Percentiles rank a stretch among this genome's conserved stretches.
Conservation (phyloP, 1,140 invertebrate species). For the Melanaphis sacchari region DNA sequence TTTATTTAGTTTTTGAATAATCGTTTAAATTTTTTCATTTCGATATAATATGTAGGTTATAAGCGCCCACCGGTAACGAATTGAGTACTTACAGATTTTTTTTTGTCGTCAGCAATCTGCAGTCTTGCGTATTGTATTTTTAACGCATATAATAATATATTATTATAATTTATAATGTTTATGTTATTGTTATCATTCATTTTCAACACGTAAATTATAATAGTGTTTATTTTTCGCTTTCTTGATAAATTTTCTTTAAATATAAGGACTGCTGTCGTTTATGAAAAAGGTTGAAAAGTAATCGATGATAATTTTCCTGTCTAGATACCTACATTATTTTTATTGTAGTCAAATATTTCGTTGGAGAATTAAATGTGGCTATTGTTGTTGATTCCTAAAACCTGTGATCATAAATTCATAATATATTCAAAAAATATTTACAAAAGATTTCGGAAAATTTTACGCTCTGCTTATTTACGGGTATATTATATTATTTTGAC, state of each 20-base stretch:
- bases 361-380: not conserved
- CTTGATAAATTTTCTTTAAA: not conserved
- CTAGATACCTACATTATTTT: not conserved
- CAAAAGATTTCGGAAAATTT: not conserved
- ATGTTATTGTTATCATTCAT: not conserved
- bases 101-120: not conserved
- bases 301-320: not conserved
- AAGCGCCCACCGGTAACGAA: not conserved
- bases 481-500: not conserved
- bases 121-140: not conserved
- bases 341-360: not conserved
- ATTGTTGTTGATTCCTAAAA: not conserved
- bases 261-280: not conserved
- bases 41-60: not conserved
- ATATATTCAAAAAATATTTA: not conserved
- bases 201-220: not conserved
- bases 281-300: not conserved
- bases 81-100: not conserved
- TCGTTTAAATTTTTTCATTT: not conserved
- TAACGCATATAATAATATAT: not conserved
- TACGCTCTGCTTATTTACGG: not conserved
- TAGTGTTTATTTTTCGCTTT: not conserved
- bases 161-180: constrained; percentile 8
- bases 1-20: not conserved
- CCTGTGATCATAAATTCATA: not conserved